A percentile compares a stretch with the other conserved stretches of the same genome.
These are phyloP conservation scores for Lordiphosa stackelbergi DNA, from an alignment of 1,140 invertebrate genomes.

Conservation along the genomic window DNA sequence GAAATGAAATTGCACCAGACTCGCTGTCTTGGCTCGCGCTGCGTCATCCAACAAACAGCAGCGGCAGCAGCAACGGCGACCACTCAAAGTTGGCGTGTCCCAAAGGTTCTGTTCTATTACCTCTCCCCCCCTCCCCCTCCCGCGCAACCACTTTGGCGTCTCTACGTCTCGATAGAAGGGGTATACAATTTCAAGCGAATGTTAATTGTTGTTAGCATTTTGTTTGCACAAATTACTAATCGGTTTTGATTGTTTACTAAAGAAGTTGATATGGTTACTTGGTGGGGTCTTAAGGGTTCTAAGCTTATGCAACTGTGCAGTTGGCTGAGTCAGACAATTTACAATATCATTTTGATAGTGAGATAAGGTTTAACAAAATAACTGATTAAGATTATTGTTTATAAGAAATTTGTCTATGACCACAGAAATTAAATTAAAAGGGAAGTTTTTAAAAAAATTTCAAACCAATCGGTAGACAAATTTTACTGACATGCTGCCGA, in stretches of 20 bases:
- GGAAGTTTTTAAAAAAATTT: no score
- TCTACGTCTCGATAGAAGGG: background rate
- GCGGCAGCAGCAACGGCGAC: no score
- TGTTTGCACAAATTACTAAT: slow-evolving; percentile 43
- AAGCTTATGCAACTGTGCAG: no score
- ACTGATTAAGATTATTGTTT: background rate
- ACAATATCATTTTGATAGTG: no score
- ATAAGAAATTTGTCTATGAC: no score
- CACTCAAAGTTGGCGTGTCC: slow-evolving; percentile 30
- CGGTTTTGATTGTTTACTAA: slow-evolving; percentile 40
- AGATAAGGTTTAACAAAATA: no score
- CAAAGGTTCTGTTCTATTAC: slow-evolving; percentile 1
- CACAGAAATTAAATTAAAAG: no score
- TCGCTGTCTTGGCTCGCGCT: slow-evolving; percentile 31
- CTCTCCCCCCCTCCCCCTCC: no score
- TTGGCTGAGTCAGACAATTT: no score
- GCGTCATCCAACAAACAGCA: slow-evolving; percentile 23
- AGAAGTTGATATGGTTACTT: slow-evolving; percentile 18
- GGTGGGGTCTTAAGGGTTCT: background rate
- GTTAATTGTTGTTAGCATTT: slow-evolving; percentile 45
- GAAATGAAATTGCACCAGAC: slow-evolving; percentile 34
- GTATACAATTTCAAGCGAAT: slow-evolving; percentile 27
- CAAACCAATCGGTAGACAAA: no score
- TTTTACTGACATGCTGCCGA: no score
- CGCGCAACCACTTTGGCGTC: background rate